Evolutionary conservation across 1,140 invertebrate genomes (phyloP), one percentile per base, ranked within the genome.

Genomic region (Anoplophora glabripennis): DNA sequence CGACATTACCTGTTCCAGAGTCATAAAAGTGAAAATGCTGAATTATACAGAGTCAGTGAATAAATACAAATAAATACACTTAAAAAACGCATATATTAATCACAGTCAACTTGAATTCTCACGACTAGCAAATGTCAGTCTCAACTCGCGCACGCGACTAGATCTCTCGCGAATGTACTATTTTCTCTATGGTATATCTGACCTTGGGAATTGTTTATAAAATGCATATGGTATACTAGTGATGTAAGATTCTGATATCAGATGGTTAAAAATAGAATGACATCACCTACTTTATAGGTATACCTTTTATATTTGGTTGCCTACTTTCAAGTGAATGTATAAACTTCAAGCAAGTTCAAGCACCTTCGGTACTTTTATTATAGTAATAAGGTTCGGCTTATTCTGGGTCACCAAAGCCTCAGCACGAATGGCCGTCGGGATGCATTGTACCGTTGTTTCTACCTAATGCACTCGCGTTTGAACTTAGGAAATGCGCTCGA

Each of bases 231-330:
- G 40, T 45, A 35, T 14, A 18, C 28, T 12, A 48, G 33, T 61
- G 59, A 57, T 37, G 59, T 61, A 58, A 63, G 42, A 35, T 40
- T n/a, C 14, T 47, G 49, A 56, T 56, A 61, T 49, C 55, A 51
- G 45, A 36, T 21, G 14, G 36, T 33, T 57, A 56, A 61, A 61
- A 54, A 57, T 54, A 55, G 54, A 28, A 61, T 62, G 56, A 57
- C 59, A 67, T 67, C 65, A 67, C 38, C 47, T 40, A 36, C 40
- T 55, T 54, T 15, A 4, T 49, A 52, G 61, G 60, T 67, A 64
- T 60, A 67, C 65, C 65, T 64, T 67, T 53, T 47, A 38, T 41
- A 35, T 53, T 59, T 41, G 47, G 21, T 55, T 63, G 45, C 41
- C 53, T 56, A 60, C 17, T 35, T 57, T 41, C 11, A 41, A 41